Conservation (phyloP, 37 sponge, comb jelly and placozoan genomes). For the Petrosia ficiformis region DNA sequence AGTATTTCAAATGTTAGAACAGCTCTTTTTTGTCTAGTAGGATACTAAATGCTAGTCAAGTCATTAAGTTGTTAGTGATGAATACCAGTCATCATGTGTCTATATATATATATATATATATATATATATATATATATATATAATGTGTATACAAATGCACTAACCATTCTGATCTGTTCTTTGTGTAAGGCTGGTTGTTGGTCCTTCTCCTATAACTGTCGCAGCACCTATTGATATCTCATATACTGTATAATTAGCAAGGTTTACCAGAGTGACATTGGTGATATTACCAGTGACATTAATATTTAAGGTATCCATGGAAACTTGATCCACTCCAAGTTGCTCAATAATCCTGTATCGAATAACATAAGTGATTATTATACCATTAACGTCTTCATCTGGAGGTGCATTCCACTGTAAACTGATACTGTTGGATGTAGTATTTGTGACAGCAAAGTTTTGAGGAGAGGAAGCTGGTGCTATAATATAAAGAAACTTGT, state of each 20-base stretch:
- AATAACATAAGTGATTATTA: constrained; percentile 5
- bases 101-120: no score
- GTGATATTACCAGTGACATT: background rate
- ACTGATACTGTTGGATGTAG: constrained; percentile 3
- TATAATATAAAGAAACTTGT: background rate
- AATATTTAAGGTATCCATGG: background rate
- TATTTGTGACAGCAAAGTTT: constrained; percentile 6
- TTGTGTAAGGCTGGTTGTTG: background rate
- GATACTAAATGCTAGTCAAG: no score
- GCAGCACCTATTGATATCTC: constrained; percentile 23
- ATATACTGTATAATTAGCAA: constrained; percentile 32
- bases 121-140: no score
- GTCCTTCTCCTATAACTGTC: constrained; percentile 5
- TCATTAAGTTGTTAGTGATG: no score
- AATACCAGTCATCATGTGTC: no score
- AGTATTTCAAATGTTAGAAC: no score
- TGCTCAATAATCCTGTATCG: constrained; percentile 11
- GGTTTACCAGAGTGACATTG: background rate
- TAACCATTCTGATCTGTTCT: background rate
- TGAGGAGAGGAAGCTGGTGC: constrained; percentile 7
- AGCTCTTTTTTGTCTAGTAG: no score
- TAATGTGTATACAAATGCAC: no score
- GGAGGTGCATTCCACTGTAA: constrained; percentile 19
- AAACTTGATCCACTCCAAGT: constrained; percentile 12
- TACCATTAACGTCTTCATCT: constrained; percentile 29